phyloP scores from a whole-genome alignment of 53 echinoderm and acorn worm genomes.

The Astropecten irregularis region DNA sequence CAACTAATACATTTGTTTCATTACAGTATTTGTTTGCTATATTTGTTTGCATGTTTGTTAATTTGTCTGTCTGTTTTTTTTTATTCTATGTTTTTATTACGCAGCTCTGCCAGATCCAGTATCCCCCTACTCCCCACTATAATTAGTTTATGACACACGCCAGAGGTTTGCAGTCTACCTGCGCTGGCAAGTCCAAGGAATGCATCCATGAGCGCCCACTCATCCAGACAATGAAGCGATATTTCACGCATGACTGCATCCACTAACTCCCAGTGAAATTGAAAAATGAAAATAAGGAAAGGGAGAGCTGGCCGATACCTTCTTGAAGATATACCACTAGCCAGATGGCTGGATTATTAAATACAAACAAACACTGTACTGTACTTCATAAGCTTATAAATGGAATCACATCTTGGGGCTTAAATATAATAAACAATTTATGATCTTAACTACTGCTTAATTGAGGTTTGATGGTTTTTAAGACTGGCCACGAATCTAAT shows the following conservation, averaged over 20 bases:
- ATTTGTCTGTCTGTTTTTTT: too few relatives aligned
- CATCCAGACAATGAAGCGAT: constrained; percentile 10
- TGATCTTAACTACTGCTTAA: too few relatives aligned
- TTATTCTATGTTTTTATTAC: too few relatives aligned
- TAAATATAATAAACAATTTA: background rate
- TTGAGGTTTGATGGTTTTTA: too few relatives aligned
- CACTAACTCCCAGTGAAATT: background rate
- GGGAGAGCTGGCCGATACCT: background rate
- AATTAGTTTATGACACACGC: background rate
- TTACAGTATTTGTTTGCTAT: too few relatives aligned
- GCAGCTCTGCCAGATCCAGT: too few relatives aligned
- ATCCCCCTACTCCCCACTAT: background rate
- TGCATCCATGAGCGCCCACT: constrained; percentile 24
- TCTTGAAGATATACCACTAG: constrained; percentile 19
- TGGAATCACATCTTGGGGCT: background rate
- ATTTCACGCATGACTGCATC: constrained; percentile 42
- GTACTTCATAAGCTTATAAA: too few relatives aligned
- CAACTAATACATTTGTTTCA: too few relatives aligned
- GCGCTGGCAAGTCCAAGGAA: background rate
- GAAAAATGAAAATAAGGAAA: background rate
- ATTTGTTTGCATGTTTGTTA: too few relatives aligned
- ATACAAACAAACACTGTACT: too few relatives aligned
- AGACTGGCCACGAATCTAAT: too few relatives aligned
- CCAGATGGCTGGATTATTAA: constrained; percentile 4
- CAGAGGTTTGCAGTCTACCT: background rate